phyloP scores from a whole-genome alignment of 2,113 vertebrate species.

The Rhipidura dahli region DNA sequence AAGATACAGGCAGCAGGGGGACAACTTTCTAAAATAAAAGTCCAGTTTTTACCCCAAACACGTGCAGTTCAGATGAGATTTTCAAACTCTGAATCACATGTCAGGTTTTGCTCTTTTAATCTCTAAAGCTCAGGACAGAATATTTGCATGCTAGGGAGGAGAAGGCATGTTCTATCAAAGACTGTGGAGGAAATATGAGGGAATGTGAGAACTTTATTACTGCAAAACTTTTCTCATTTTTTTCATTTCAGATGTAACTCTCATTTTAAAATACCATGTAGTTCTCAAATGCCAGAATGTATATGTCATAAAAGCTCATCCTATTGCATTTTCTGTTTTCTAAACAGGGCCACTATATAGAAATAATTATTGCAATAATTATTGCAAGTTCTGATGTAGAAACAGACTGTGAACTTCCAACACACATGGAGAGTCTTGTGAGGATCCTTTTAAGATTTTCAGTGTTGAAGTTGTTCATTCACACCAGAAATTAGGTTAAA shows the following conservation, averaged over 20 bases:
- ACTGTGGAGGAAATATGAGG: neutral
- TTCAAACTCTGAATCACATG: neutral
- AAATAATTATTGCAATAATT: neutral
- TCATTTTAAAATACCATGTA: neutral
- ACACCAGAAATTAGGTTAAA: neutral
- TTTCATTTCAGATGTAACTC: neutral
- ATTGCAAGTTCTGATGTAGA: neutral
- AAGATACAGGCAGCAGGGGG: neutral
- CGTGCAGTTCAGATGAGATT: neutral
- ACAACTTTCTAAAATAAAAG: neutral
- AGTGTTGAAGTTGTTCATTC: neutral
- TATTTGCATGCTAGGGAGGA: neutral
- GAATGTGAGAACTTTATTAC: neutral
- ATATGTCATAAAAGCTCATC: neutral
- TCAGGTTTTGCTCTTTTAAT: neutral
- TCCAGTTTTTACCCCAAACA: neutral
- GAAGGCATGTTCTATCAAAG: neutral
- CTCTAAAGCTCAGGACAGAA: neutral
- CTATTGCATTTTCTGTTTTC: neutral
- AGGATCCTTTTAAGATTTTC: neutral
- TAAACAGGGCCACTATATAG: fast-evolving
- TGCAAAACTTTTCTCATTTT: neutral
- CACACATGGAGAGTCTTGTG: neutral
- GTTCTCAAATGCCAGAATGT: neutral
- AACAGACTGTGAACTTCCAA: neutral